These are phyloP conservation scores for Helobdella robusta DNA, from an alignment of 2,888 invertebrate species.

Conservation along the genomic window DNA sequence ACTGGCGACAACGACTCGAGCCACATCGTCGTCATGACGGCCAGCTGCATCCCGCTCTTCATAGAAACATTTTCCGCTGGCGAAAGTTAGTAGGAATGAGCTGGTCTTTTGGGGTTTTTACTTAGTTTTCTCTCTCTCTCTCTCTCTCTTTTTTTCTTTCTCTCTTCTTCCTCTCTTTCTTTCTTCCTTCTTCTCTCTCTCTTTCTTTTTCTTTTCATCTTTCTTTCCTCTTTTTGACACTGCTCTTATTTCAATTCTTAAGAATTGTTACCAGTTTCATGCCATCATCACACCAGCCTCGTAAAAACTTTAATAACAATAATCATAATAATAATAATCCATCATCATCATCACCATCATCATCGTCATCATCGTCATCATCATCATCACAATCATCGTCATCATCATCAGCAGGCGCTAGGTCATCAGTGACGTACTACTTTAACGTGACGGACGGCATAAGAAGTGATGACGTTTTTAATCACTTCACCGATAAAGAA, in stretches of 20 bases:
- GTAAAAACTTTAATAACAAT: background rate
- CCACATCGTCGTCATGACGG: slow-evolving; percentile 2
- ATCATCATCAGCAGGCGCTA: background rate
- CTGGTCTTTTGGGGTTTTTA: no score
- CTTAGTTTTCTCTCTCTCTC: no score
- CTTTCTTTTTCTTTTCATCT: background rate
- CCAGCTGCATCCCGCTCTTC: slow-evolving; percentile 11
- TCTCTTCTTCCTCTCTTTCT: background rate
- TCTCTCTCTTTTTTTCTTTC: no score
- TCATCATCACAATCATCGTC: background rate
- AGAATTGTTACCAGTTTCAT: no score
- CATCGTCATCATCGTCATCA: slow-evolving; percentile 9
- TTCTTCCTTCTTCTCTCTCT: background rate
- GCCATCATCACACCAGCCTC: background rate
- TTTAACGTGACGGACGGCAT: background rate
- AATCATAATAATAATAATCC: no score
- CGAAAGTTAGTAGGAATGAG: no score
- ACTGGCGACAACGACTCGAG: background rate
- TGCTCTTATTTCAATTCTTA: background rate
- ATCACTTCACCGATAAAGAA: background rate
- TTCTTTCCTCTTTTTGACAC: no score
- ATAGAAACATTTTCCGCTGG: slow-evolving; percentile 6
- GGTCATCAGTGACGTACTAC: background rate
- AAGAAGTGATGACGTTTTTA: background rate
- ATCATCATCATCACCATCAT: slow-evolving; percentile 48